Base-by-base conservation (phyloP, 2,888 invertebrate species). In the Lepidonotus clava region DNA sequence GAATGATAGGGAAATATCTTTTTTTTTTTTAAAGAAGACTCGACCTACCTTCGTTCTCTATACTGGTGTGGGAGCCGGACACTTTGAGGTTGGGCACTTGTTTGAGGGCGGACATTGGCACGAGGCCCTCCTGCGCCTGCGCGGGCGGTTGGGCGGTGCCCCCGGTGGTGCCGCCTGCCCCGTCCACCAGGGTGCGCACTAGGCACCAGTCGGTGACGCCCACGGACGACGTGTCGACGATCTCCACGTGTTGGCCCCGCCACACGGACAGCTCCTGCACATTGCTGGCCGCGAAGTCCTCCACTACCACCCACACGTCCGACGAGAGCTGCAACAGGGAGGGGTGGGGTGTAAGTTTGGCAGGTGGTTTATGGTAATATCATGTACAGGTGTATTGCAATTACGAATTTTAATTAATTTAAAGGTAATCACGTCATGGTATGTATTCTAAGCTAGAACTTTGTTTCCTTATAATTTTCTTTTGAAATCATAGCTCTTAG, bases 171-270 rank as follows among this genome's bases (percentile, higher is more conserved):
- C 90, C 91, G 4, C 90, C 91, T 38, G 91, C 92, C 77, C 88
- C 87, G 38, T 91, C 28, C 71, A 83, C 91, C 40, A 93, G 87
- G 40, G 93, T 91, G 11, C 94, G 91, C 32, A 94, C 93, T 86
- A 94, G 91, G 90, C 94, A 94, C 93, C 93, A 94, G 86, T 92
- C 96, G 56, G 91, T 90, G 86, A 91, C 90, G 85, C 92, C 92
- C 24, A 87, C 88, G 95, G 91, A 96, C 83, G 92, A 91, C 40
- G 93, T 95, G 94, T 98, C 98, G 90, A 98, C 95, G 89, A 98
- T 96, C 94, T 98, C 98, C 89, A 98, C 98, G 95, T 98, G 98
- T 95, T 98, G 98, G 36, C 98, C 98, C 94, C 98, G 97, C 89
- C 95, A 95, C 71, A 98, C 98, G 85, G 96, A 96, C 91, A 98